These are phyloP conservation scores for Mastigias papua DNA, from an alignment of 30 jellyfish, hydroid and myxozoan genomes.

Conservation along the genomic window DNA sequence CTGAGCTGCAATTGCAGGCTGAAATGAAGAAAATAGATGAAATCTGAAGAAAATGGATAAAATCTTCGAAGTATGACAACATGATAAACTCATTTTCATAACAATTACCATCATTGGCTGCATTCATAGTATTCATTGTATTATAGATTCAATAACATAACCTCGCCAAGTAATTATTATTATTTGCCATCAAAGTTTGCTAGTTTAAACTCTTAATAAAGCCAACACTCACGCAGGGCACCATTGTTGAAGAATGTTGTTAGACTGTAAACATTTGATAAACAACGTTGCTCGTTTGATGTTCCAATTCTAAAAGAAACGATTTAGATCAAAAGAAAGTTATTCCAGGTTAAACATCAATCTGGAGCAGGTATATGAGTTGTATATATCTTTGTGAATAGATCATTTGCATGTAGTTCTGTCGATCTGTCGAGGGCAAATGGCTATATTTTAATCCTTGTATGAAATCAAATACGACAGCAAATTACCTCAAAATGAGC, in stretches of 20 bases:
- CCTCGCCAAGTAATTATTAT: too few species aligned
- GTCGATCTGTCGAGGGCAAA: too few species aligned
- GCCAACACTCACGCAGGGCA: slow-evolving; percentile 86
- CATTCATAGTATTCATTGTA: too few species aligned
- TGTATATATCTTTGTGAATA: neutral
- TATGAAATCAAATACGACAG: neutral
- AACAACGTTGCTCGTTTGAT: slow-evolving; percentile 74
- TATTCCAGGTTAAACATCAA: too few species aligned
- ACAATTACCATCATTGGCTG: neutral
- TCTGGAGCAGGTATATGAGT: neutral
- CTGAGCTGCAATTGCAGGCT: slow-evolving; percentile 86
- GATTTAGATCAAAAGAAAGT: neutral
- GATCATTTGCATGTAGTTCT: too few species aligned
- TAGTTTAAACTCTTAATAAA: neutral
- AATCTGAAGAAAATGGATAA: neutral
- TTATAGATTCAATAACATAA: too few species aligned
- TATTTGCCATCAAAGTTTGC: too few species aligned
- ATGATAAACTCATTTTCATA: neutral
- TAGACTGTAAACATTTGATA: slow-evolving; percentile 86
- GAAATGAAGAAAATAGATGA: neutral
- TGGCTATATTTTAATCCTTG: too few species aligned
- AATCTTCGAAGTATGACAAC: neutral
- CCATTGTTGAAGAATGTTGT: slow-evolving; percentile 91
- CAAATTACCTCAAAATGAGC: neutral
- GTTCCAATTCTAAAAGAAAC: slow-evolving; percentile 79